phyloP scores from a whole-genome alignment of 2,113 vertebrate species.

The Sceloporus undulatus region DNA sequence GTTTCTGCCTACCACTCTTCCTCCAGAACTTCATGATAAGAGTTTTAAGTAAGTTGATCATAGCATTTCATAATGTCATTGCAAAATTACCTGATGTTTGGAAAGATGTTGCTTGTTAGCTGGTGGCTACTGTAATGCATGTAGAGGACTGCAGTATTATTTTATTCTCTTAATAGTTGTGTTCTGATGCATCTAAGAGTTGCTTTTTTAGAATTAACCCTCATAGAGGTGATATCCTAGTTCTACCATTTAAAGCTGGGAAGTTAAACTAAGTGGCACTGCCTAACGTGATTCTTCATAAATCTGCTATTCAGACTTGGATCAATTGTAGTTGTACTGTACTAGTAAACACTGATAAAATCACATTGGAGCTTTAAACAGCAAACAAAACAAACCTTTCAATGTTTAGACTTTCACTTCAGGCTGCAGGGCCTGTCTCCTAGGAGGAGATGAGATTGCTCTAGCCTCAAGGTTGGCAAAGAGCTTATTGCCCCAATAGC shows the following conservation, averaged over 20 bases:
- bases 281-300: not conserved
- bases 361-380: not conserved
- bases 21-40: conserved; percentile 92
- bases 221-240: not conserved
- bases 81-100: not conserved
- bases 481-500: not conserved
- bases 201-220: not conserved
- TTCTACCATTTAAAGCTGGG: not conserved
- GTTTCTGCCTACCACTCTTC: conserved; percentile 95
- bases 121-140: not conserved
- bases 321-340: not conserved
- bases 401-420: not conserved
- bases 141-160: not conserved
- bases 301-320: not conserved
- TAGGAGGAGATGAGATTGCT: not conserved
- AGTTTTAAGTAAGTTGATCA: conserved; percentile 90
- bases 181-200: conserved; percentile 22
- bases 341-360: not conserved
- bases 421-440: not conserved
- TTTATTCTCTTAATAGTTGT: conserved; percentile 9
- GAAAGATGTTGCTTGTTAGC: not conserved
- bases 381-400: not conserved
- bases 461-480: not conserved
- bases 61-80: not conserved
- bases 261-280: not conserved